Evolutionary conservation across 2,888 invertebrate species (phyloP), one percentile per base, ranked within the genome.

Genomic region (Tortrix viridana): DNA sequence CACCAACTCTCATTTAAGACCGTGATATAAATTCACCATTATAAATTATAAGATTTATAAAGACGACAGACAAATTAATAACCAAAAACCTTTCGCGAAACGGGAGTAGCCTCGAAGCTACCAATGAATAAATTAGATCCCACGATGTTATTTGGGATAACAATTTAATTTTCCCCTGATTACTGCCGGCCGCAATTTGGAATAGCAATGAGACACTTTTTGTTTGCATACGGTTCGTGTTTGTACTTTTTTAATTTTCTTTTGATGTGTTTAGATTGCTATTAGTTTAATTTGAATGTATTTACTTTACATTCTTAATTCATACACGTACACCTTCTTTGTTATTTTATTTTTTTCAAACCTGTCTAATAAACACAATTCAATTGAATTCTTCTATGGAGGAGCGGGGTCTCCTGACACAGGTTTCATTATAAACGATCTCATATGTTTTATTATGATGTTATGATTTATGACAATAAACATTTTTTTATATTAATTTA

Each of bases 131-230:
- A 80, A 82, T 81, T 82, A 76, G 67, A 72, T 72, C 75, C 72
- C 70, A 71, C 76, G 75, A 80, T 74, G 77, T 79, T 82, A 80
- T 82, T 80, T 76, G 78, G 74, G 77, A 79, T 76, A 80, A 84
- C 82, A 80, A 81, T 80, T 84, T 82, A 77, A 80, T 80, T 80
- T 80, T 74, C 73, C 70, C 72, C 74, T 80, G 80, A 85, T 84
- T 83, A 79, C 80, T 80, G 76, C 73, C 74, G 70, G 67, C 69
- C 69, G 70, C 59, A 72, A 71, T 74, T 73, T 73, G 64, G 82
- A 79, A 83, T 82, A 78, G 77, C 80, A 79, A 84, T 76, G 75
- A 79, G 77, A 64, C 64, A 65, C 74, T 74, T 76, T 74, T 71
- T 66, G 23, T 54, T 43, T 54, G 52, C 37, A 52, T 38, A 38